Base-by-base conservation (phyloP, 2,113 vertebrate genomes). In the Lepus timidus region DNA sequence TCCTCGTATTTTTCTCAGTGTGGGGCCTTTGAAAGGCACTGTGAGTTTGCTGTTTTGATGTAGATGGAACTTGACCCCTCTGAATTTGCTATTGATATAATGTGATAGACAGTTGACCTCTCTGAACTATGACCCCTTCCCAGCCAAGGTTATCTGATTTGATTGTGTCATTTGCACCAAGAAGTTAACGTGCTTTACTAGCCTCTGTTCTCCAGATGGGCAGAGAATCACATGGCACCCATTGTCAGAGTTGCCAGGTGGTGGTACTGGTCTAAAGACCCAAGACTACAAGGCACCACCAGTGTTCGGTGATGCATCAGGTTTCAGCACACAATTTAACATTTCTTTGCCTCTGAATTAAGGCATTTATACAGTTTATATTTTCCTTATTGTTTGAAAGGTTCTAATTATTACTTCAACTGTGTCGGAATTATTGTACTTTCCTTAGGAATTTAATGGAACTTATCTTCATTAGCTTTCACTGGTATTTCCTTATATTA, bases 401-500 rank as follows among this genome's bases (percentile, higher is more conserved):
- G 36, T 79, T 95, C 65, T 95, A 84, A 84, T 94, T 73, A 74
- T 84, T 89, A 74, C 86, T 93, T 81, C 92, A 92, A 44, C 88
- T n/a, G 12, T 96, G 71, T 88, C 14, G 13, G 44, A 96, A 96
- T 94, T 68, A 82, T 14, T 96, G 76, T 91, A 20, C 92, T 94
- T 96, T 94, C 64, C 20, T 90, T 87, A 85, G 85, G 75, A 91
- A 88, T 94, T 94, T 86, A 91, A 88, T 80, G 33, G 58, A 83
- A 78, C 36, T 89, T 51, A 84, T 87, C 75, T 92, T 96, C 52
- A 85, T 95, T 97, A 88, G 58, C 58, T 87, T 85, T 94, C 94
- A 92, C 44, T 96, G 74, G 44, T 76, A 91, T 93, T 96, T 95
- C 23, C 22, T 97, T 82, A 91, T 29, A 88, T 95, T 85, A 87